Evolutionary conservation across 2,888 invertebrate species (phyloP).

Genomic region (Zaprionus lineosus): DNA sequence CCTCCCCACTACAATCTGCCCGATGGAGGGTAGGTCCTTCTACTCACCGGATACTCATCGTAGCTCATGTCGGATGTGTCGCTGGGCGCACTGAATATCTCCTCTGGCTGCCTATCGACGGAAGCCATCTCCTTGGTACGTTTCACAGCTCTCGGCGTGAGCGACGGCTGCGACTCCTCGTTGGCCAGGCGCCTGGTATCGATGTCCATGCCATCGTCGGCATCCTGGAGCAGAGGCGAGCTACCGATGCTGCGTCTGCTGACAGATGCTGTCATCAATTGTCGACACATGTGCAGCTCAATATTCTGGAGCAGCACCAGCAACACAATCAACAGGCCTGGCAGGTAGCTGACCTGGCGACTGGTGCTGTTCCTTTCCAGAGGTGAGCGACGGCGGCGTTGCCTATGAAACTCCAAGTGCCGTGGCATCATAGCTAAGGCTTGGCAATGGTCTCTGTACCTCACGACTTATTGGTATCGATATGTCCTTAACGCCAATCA

Average conservation of each 20-base stretch:
- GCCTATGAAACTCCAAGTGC: constrained; percentile 11
- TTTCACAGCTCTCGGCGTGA: constrained; percentile 37
- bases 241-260: background rate
- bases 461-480: constrained; percentile 33
- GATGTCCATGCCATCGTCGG: background rate
- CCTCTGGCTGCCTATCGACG: constrained; percentile 71
- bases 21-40: background rate
- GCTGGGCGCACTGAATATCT: constrained; percentile 71
- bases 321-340: constrained; percentile 61
- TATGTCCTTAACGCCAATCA: no score
- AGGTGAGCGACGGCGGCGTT: constrained; percentile 24
- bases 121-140: constrained; percentile 28
- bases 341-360: constrained; percentile 47
- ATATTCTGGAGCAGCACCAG: constrained; percentile 67
- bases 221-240: constrained; percentile 28
- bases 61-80: constrained; percentile 74
- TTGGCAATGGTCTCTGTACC: constrained; percentile 8
- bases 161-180: no score
- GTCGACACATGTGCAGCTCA: constrained; percentile 69
- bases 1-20: no score
- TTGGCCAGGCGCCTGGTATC: background rate
- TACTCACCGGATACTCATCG: constrained; percentile 82
- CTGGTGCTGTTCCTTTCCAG: constrained; percentile 19
- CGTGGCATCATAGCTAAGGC: constrained; percentile 25
- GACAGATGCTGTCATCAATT: constrained; percentile 39